These are phyloP conservation scores for Ophiodon elongatus DNA, from an alignment of 2,113 vertebrate species.

Conservation along the genomic window DNA sequence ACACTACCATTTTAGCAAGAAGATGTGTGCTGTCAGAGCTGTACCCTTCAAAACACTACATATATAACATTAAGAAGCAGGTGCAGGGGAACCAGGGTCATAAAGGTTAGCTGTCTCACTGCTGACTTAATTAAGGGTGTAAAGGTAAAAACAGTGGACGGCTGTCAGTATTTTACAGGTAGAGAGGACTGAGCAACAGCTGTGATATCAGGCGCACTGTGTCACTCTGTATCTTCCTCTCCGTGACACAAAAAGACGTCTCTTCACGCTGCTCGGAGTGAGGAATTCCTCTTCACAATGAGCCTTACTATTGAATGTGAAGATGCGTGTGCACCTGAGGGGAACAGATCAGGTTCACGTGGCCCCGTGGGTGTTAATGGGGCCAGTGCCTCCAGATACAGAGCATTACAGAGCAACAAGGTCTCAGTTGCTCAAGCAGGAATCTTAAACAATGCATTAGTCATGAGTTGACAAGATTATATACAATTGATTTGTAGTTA, in stretches of 20 bases:
- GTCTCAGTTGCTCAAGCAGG: not conserved
- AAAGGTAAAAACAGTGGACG: not conserved
- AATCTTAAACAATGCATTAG: constrained; percentile 18
- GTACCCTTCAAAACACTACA: not conserved
- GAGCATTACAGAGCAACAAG: not conserved
- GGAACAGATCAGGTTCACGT: constrained; percentile 41
- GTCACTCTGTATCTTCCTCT: not conserved
- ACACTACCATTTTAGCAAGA: not conserved
- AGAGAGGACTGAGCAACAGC: constrained; percentile 21
- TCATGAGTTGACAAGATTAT: not conserved
- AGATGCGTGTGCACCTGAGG: constrained; percentile 17
- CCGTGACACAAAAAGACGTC: constrained; percentile 51
- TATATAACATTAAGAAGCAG: not conserved
- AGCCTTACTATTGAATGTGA: constrained; percentile 57
- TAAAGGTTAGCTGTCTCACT: not conserved
- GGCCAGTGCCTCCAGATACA: constrained; percentile 5
- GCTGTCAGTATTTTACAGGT: constrained; percentile 16
- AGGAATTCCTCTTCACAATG: constrained; percentile 71
- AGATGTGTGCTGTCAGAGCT: not conserved
- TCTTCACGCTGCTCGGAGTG: constrained; percentile 16
- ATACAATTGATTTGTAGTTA: not conserved
- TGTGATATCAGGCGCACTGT: constrained; percentile 36
- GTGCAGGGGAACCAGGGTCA: not conserved
- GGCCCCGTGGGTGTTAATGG: constrained; percentile 3
- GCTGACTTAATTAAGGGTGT: not conserved